A percentile compares a stretch with the other conserved stretches of the same genome.
phyloP scores from a whole-genome alignment of 2,797 vertebrate species.

The Pelobates cultripes region DNA sequence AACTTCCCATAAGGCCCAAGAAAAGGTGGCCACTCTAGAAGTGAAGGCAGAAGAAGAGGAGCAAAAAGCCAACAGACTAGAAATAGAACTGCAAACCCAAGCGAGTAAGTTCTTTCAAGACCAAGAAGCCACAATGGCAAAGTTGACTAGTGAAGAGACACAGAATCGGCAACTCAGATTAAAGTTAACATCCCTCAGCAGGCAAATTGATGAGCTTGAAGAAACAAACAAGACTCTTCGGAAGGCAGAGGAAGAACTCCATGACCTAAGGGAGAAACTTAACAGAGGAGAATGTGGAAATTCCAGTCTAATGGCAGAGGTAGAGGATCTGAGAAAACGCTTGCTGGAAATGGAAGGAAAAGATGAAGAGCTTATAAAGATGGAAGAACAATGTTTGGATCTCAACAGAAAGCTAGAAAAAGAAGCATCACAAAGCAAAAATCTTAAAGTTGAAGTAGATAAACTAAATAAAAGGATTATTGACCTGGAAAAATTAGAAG shows the following conservation, averaged over 20 bases:
- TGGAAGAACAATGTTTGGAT: conserved; percentile 94
- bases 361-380: conserved; percentile 91
- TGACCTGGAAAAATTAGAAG: conserved; percentile 93
- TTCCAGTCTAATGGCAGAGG: conserved; percentile 83
- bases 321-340: conserved; percentile 89
- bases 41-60: conserved; percentile 81
- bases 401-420: conserved; percentile 92
- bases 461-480: conserved; percentile 91
- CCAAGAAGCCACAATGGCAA: conserved; percentile 88
- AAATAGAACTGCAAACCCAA: conserved; percentile 81
- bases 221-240: conserved; percentile 90
- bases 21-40: conserved; percentile 81
- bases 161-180: conserved; percentile 89
- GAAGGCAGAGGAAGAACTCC: conserved; percentile 91
- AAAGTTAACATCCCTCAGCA: conserved; percentile 86
- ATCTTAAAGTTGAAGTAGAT: conserved; percentile 88
- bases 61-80: conserved; percentile 81
- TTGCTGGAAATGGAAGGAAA: conserved; percentile 96
- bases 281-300: conserved; percentile 87
- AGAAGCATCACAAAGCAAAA: conserved; percentile 83
- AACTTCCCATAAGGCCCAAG: conserved; percentile 75
- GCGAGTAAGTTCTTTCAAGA: conserved; percentile 77
- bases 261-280: conserved; percentile 90
- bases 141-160: conserved; percentile 87
- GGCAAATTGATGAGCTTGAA: conserved; percentile 91